Conservation (phyloP, 1,140 invertebrate species). For the Polypedilum pembai region DNA sequence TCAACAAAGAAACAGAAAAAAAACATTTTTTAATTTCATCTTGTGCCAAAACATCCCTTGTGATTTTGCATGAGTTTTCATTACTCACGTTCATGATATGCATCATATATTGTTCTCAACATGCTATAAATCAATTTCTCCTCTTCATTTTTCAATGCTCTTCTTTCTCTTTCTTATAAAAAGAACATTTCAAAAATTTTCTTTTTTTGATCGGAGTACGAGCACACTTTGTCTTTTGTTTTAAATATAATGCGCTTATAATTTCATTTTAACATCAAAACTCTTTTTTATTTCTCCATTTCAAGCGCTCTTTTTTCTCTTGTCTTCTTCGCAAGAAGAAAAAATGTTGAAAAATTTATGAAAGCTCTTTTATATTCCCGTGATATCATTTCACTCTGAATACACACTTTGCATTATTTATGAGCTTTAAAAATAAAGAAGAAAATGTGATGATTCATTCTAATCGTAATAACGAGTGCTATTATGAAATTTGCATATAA, state of each 20-base stretch:
- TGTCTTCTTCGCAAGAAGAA: background rate
- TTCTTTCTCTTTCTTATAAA: background rate
- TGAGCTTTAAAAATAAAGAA: background rate
- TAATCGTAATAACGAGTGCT: background rate
- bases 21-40: background rate
- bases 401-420: constrained; percentile 6
- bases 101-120: constrained; percentile 18
- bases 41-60: constrained; percentile 14
- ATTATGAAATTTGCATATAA: background rate
- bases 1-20: background rate
- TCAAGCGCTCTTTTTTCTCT: background rate
- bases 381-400: constrained; percentile 20
- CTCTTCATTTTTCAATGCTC: constrained; percentile 23
- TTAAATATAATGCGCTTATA: background rate
- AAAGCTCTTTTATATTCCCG: constrained; percentile 22
- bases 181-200: background rate
- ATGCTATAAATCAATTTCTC: constrained; percentile 24
- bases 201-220: background rate
- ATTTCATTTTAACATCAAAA: too few relatives aligned
- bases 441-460: constrained; percentile 1
- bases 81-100: constrained; percentile 5
- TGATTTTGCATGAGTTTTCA: constrained; percentile 17
- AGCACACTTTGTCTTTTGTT: background rate
- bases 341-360: constrained; percentile 19
- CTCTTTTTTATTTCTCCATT: background rate